phyloP scores from a whole-genome alignment of 2,888 invertebrate species.

The Amblyjoppa proteus region DNA sequence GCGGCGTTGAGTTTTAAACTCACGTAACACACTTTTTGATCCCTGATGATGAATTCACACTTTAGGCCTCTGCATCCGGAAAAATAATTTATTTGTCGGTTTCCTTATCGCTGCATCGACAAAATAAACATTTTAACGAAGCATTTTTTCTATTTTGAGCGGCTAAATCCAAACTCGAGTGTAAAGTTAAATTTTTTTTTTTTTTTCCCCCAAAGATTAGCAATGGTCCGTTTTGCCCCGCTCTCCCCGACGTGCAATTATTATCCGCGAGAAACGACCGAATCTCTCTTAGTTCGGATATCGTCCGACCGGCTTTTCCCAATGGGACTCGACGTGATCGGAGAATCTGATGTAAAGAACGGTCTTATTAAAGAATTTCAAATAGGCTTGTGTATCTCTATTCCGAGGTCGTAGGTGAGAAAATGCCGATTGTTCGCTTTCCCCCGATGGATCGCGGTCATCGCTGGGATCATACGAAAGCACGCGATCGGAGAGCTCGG shows the following conservation, averaged over 20 bases:
- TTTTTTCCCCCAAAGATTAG: too few species aligned
- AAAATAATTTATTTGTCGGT: too few species aligned
- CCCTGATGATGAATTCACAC: not conserved
- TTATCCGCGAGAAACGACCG: not conserved
- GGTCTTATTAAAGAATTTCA: constrained; percentile 13
- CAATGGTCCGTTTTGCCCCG: too few species aligned
- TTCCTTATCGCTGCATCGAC: too few species aligned
- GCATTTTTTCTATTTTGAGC: too few species aligned
- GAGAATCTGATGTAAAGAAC: not conserved
- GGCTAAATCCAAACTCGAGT: too few species aligned
- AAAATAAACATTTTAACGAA: too few species aligned
- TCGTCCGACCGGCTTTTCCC: constrained; percentile 18
- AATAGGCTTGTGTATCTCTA: not conserved
- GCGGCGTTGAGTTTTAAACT: constrained; percentile 30
- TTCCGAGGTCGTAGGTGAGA: constrained; percentile 70
- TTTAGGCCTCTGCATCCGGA: not conserved
- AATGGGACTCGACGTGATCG: constrained; percentile 30
- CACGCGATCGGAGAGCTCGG: not conserved
- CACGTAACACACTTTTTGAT: constrained; percentile 36
- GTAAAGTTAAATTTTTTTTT: too few species aligned
- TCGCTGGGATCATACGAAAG: constrained; percentile 65
- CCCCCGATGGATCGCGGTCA: constrained; percentile 69
- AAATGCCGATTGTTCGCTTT: constrained; percentile 73
- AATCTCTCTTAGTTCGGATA: constrained; percentile 10
- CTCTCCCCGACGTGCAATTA: not conserved